Evolutionary conservation across 2,888 invertebrate species (phyloP), one percentile per base, ranked within the genome.

Genomic region (Diplolepis rosae): DNA sequence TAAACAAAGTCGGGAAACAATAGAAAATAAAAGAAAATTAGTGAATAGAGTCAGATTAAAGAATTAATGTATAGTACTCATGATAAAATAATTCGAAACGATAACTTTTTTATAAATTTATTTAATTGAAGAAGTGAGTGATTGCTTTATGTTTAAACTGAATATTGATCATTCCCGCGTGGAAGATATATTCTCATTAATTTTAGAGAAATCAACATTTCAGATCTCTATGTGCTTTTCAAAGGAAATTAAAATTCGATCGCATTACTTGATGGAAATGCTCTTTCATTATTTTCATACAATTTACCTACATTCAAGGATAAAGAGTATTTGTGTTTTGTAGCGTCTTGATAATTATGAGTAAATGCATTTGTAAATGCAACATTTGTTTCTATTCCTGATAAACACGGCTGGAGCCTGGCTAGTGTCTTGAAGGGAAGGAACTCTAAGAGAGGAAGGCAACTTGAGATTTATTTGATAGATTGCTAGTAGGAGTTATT

Each of bases 401-500:
- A 11, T 28, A 52, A 27, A 52, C n/a, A 3, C 15, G 15, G n/a
- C 13, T n/a, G 0, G 28, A 13, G 27, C n/a, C 28, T 52, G 27
- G 51, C 1, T 27, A 51, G 15, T 13, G 50, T 50, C 22, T 4
- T 9, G 7, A 27, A 28, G 27, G 28, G 27, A 28, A 27, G 6
- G 2, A 28, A 28, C 11, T 51, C 24, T 61, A 51, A 70, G 68
- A 68, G 69, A 72, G 72, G 70, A 74, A 72, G 70, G 70, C 32
- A 68, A 68, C 70, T 67, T 65, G 68, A 76, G 76, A 76, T 76
- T 69, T 74, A 69, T 68, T 73, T 69, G 67, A 66, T 66, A 70
- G 75, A 76, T 76, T 70, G 68, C 71, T 73, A 76, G 73, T 73
- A 39, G 75, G 68, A 71, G 73, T 76, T 73, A 76, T 76, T 73